These are phyloP conservation scores for Baryphthengus martii DNA, from an alignment of 2,113 vertebrate genomes.

Conservation along the genomic window DNA sequence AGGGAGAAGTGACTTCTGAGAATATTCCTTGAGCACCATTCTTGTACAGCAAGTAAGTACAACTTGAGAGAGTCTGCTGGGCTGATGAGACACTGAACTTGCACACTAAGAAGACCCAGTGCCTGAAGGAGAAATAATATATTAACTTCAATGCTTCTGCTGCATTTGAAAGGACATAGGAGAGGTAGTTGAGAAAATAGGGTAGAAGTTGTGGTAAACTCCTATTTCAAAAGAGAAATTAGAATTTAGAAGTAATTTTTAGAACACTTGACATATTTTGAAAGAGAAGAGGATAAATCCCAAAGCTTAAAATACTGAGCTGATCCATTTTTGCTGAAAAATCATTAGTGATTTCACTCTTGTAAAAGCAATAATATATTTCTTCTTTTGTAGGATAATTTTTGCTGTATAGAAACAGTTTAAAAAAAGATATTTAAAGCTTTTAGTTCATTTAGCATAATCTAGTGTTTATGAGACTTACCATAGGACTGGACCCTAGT, in stretches of 20 bases:
- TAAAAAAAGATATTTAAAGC: neutral
- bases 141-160: neutral
- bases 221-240: neutral
- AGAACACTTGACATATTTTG: neutral
- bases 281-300: neutral
- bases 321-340: neutral
- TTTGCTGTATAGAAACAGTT: neutral
- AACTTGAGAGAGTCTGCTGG: neutral
- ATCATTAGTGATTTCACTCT: neutral
- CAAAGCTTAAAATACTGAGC: neutral
- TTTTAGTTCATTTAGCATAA: neutral
- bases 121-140: neutral
- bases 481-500: neutral
- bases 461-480: neutral
- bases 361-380: neutral
- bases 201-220: neutral
- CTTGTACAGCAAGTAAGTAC: neutral
- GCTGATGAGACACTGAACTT: neutral
- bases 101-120: fast-evolving
- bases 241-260: neutral
- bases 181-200: neutral
- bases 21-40: neutral
- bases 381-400: neutral
- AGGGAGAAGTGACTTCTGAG: neutral
- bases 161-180: neutral